These are phyloP conservation scores for Rhadinocentrus ornatus DNA, from an alignment of 2,797 vertebrate genomes.

Conservation along the genomic window DNA sequence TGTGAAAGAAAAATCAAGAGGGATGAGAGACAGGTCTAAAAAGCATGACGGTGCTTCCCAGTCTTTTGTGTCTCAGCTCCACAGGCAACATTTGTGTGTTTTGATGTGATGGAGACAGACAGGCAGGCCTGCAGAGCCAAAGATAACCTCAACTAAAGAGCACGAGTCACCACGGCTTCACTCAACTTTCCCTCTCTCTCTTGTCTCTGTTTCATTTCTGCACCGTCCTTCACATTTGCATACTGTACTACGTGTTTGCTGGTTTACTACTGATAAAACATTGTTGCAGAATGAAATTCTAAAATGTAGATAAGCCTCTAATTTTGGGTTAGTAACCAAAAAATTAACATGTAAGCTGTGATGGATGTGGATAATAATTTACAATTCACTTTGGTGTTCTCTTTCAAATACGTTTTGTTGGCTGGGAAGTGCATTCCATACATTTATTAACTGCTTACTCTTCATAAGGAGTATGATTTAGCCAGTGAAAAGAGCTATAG, in stretches of 20 bases:
- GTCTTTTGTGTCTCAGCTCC: constrained; percentile 47
- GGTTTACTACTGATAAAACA: background rate
- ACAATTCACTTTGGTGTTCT: background rate
- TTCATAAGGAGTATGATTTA: background rate
- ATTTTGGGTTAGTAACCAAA: background rate
- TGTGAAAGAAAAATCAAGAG: constrained; percentile 36
- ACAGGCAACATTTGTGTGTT: constrained; percentile 52
- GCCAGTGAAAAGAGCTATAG: background rate
- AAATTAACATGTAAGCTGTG: background rate
- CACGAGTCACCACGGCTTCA: constrained; percentile 48
- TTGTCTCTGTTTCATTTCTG: constrained; percentile 9
- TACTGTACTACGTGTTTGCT: background rate
- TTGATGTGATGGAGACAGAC: constrained; percentile 73
- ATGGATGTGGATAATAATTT: background rate
- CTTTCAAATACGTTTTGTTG: background rate
- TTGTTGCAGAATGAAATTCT: background rate
- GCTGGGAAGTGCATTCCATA: background rate
- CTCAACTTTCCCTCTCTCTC: constrained; percentile 5
- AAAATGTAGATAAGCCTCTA: background rate
- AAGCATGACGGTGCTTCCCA: constrained; percentile 36
- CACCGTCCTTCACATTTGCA: constrained; percentile 2
- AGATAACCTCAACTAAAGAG: constrained; percentile 73
- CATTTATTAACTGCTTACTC: background rate
- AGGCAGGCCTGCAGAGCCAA: constrained; percentile 57
- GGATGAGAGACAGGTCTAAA: constrained; percentile 34